phyloP scores from a whole-genome alignment of 2,888 invertebrate species.

The Tachina fera region DNA sequence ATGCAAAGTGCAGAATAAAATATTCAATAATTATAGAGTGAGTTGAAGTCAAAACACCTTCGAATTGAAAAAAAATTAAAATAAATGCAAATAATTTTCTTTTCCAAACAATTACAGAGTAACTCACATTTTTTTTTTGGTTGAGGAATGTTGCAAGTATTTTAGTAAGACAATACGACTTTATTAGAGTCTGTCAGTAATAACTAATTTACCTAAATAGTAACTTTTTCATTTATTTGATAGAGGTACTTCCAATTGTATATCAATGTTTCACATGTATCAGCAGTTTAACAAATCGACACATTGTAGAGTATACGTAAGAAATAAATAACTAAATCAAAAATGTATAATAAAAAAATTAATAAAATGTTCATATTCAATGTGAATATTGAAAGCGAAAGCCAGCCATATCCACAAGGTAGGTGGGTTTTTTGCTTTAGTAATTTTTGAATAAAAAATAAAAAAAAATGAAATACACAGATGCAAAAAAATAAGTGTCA shows the following conservation, averaged over 20 bases:
- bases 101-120: no score
- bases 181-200: no score
- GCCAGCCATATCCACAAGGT: constrained; percentile 81
- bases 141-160: no score
- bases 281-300: background rate
- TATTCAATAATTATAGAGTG: no score
- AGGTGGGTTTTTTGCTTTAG: constrained; percentile 77
- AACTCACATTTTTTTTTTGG: no score
- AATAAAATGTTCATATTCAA: constrained; percentile 57
- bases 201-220: no score
- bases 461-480: constrained; percentile 10
- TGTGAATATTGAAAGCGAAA: constrained; percentile 80
- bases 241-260: background rate
- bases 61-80: no score
- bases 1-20: no score
- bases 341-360: constrained; percentile 42
- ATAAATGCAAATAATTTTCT: no score
- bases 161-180: no score
- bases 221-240: no score
- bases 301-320: constrained; percentile 24
- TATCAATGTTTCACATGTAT: background rate
- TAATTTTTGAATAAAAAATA: constrained; percentile 10
- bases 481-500: constrained; percentile 64
- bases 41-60: no score
- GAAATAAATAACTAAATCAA: constrained; percentile 20